Evolutionary conservation across 2,113 vertebrate species (phyloP), one percentile per base, ranked within the genome.

Genomic region (Forbesichthys papilliferus): DNA sequence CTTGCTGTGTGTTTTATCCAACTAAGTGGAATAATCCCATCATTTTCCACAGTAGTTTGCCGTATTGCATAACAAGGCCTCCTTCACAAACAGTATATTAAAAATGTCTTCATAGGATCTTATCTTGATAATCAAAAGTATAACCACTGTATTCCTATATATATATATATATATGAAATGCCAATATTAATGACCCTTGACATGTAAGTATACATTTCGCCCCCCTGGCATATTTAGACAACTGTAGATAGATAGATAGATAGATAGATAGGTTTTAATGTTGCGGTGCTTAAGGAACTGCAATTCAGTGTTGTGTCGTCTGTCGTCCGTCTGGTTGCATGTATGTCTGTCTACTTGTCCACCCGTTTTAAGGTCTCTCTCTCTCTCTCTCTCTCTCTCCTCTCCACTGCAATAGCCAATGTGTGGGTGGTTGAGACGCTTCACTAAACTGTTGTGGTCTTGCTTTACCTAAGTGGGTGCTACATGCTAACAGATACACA

Each of bases 111-210:
- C 75, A 84, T 86, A 78, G 65, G 67, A 86, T 74, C 77, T 36
- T 87, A 84, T 80, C 76, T 82, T 85, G 85, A 90, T 89, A 89
- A 87, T 86, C 86, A 84, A 88, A 64, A 42, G 4, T 89, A 89
- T 90, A 89, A 84, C 82, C 69, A 85, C 81, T 79, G 71, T 90
- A 88, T 83, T 81, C 84, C 64, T 88, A 86, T 90, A 86, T 27
- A 57, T 88, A 84, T 53, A 51, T 10, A 11, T 88, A 85, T 89
- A 87, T 84, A 89, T 89, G 80, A 88, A 88, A 82, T 75, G 71
- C 79, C 84, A 79, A 79, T 69, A 84, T 82, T 83, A 82, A 81
- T 83, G 74, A 79, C 75, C 84, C 86, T 84, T 77, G 83, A 78
- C 77, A 81, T 71, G 79, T 84, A 88, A 85, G 77, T 86, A 89